Conservation (phyloP, 1,140 invertebrate species). For the Anoplophora glabripennis region DNA sequence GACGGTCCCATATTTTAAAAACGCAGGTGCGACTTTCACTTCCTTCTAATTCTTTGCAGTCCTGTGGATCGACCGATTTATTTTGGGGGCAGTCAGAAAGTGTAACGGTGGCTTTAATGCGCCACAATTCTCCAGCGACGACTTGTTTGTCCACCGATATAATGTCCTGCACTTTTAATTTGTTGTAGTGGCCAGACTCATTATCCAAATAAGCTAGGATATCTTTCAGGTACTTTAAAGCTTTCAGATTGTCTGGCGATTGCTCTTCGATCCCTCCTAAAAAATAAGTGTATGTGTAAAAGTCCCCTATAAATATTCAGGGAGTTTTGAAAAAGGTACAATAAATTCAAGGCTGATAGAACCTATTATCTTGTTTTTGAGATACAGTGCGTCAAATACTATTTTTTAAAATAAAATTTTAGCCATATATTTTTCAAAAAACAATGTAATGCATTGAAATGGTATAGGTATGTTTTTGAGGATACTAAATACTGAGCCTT, state of each 20-base stretch:
- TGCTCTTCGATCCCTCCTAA: conserved; percentile 20
- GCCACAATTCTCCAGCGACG: conserved; percentile 49
- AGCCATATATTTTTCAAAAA: too few relatives aligned
- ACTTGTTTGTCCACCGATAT: conserved; percentile 48
- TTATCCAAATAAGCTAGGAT: conserved; percentile 50
- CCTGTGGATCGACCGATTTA: neutral
- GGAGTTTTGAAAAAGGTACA: too few relatives aligned
- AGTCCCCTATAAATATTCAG: too few relatives aligned
- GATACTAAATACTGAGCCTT: too few relatives aligned
- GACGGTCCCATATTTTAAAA: conserved; percentile 56
- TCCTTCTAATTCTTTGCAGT: conserved; percentile 34
- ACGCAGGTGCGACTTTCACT: conserved; percentile 33
- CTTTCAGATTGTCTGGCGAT: conserved; percentile 10
- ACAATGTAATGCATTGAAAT: too few relatives aligned
- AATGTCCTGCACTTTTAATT: conserved; percentile 50
- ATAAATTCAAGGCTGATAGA: too few relatives aligned
- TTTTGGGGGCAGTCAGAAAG: conserved; percentile 26
- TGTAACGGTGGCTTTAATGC: conserved; percentile 50
- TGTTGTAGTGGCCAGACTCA: conserved; percentile 48
- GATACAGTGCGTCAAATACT: too few relatives aligned
- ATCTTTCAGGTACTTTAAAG: conserved; percentile 44
- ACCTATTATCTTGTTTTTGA: too few relatives aligned
- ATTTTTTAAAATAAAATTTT: too few relatives aligned
- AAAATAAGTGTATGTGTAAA: too few relatives aligned
- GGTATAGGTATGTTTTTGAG: too few relatives aligned